These are phyloP conservation scores for Dendronephthya gigantea DNA, from an alignment of 64 coral and sea anemone species.

Conservation along the genomic window DNA sequence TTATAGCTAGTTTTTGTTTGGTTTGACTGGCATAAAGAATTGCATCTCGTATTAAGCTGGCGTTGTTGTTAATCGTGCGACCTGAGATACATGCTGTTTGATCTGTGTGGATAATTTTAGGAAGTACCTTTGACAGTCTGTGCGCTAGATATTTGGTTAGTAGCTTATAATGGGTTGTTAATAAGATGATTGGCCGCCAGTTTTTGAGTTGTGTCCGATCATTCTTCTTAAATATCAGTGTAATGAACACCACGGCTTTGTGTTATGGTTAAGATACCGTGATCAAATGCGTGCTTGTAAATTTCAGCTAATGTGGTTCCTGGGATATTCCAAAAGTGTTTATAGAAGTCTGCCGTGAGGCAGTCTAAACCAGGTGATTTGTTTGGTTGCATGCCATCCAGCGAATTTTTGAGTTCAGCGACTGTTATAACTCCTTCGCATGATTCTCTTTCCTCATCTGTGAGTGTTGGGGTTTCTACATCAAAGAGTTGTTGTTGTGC, in stretches of 20 bases:
- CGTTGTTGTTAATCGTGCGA: neutral
- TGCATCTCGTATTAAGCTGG: slow-evolving; percentile 9
- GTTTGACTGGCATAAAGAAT: neutral
- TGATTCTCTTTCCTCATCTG: too few relatives aligned
- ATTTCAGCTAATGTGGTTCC: slow-evolving; percentile 20
- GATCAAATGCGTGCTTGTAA: neutral
- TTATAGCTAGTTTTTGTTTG: slow-evolving; percentile 9
- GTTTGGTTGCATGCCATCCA: too few relatives aligned
- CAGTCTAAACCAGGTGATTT: slow-evolving; percentile 11
- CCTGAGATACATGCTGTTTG: slow-evolving; percentile 7
- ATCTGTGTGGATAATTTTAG: slow-evolving; percentile 22
- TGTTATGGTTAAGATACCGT: neutral
- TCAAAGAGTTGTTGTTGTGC: too few relatives aligned
- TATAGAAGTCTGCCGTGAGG: slow-evolving; percentile 16
- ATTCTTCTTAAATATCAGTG: slow-evolving; percentile 5
- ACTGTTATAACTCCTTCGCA: too few relatives aligned
- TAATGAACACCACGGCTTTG: neutral
- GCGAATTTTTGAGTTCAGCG: too few relatives aligned
- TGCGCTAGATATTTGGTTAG: slow-evolving; percentile 4
- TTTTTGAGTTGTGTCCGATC: neutral
- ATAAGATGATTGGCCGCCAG: neutral
- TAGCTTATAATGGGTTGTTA: slow-evolving; percentile 14
- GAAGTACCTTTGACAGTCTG: neutral
- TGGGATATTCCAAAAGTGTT: slow-evolving; percentile 18
- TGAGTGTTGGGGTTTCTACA: too few relatives aligned